A percentile compares a stretch with the other conserved stretches of the same genome.
Evolutionary conservation across 1,140 invertebrate genomes (phyloP).

Genomic region (Drosophila hydei): DNA sequence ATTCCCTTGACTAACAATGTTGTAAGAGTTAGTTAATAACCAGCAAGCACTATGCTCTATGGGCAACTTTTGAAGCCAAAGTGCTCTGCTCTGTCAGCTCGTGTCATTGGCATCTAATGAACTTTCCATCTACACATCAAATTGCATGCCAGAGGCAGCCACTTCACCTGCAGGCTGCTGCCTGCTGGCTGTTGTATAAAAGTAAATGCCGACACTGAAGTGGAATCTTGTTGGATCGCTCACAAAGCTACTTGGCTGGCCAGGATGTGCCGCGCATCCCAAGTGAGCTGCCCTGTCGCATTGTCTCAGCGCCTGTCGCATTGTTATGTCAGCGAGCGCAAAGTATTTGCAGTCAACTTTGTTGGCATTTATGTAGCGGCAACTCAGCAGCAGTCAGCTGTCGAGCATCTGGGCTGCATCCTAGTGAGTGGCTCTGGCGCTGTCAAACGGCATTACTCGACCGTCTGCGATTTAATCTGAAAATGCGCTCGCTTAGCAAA

Average conservation of each 20-base stretch:
- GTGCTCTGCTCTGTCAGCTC: background rate
- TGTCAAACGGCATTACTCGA: constrained; percentile 35
- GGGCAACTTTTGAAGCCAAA: background rate
- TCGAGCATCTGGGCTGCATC: constrained; percentile 4
- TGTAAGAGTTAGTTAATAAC: background rate
- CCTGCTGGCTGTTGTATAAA: background rate
- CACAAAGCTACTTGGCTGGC: constrained; percentile 20
- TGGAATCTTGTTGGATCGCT: background rate
- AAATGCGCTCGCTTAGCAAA: constrained; percentile 37
- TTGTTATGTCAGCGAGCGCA: constrained; percentile 67
- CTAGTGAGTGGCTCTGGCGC: constrained; percentile 22
- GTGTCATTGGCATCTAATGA: constrained; percentile 12
- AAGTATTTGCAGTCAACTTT: constrained; percentile 72
- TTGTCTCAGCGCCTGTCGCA: constrained; percentile 40
- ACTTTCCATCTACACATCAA: constrained; percentile 16
- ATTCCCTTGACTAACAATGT: background rate
- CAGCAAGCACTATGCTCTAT: background rate
- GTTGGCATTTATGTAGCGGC: constrained; percentile 70
- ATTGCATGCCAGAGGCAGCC: background rate
- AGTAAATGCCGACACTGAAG: constrained; percentile 14
- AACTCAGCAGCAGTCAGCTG: constrained; percentile 11
- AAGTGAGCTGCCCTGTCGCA: constrained; percentile 42
- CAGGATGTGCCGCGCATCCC: constrained; percentile 33
- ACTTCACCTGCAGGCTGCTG: background rate
- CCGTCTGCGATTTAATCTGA: constrained; percentile 49